Evolutionary conservation across 2,888 invertebrate species (phyloP).

Genomic region (Dicycla oo): DNA sequence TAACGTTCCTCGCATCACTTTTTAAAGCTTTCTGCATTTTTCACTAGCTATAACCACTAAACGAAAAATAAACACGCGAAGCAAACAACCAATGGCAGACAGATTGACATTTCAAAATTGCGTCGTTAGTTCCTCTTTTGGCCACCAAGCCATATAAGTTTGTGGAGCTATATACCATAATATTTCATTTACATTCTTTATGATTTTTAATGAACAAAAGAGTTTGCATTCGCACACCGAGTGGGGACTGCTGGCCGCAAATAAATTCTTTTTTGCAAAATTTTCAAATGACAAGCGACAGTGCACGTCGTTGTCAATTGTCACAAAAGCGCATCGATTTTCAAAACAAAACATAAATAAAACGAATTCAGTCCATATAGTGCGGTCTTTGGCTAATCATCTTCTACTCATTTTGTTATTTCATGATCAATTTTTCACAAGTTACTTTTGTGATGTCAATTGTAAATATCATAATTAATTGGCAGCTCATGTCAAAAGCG

Average conservation of each 20-base stretch:
- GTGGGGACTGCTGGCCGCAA: conserved; percentile 58
- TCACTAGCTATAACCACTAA: too few species aligned
- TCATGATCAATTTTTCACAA: conserved; percentile 60
- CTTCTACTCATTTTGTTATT: conserved; percentile 60
- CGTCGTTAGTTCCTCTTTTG: too few species aligned
- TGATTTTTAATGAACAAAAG: conserved; percentile 8
- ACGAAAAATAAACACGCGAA: too few species aligned
- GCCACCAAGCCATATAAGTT: too few species aligned
- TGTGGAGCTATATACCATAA: too few species aligned
- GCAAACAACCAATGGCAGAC: too few species aligned
- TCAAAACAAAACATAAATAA: conserved; percentile 79
- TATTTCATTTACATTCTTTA: neutral
- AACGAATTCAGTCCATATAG: conserved; percentile 72
- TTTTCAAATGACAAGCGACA: conserved; percentile 86
- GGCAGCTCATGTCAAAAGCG: conserved; percentile 77
- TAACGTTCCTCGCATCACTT: too few species aligned
- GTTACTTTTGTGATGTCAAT: conserved; percentile 69
- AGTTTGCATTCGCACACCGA: conserved; percentile 32
- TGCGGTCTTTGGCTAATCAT: conserved; percentile 70
- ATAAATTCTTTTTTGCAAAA: conserved; percentile 74
- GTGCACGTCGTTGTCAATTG: conserved; percentile 85
- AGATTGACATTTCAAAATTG: too few species aligned
- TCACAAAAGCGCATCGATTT: conserved; percentile 85
- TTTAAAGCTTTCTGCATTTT: too few species aligned
- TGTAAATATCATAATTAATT: conserved; percentile 67